Evolutionary conservation across 1,140 invertebrate species (phyloP), one percentile per base, ranked within the genome.

Genomic region (Aleiodes sp.): DNA sequence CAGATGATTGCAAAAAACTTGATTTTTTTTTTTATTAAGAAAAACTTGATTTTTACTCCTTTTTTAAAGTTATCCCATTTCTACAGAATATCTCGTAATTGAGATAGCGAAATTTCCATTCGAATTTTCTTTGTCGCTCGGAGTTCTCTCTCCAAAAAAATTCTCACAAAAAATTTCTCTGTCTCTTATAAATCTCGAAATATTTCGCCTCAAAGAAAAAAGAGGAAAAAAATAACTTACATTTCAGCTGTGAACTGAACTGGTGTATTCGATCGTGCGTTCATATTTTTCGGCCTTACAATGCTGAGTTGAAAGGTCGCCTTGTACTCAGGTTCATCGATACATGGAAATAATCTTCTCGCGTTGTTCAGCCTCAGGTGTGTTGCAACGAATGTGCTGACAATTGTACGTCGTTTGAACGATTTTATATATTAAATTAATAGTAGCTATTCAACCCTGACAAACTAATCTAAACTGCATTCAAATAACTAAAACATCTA

Each of bases 251-350:
- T 89, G 52, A 75, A 86, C 10, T 82, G 80, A 0, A 91, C 70
- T 1, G 88, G 90, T 65, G 88, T 92, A 71, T 93, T 93, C 12
- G 91, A 90, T 1, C 91, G 74, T 0, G 90, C 88, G 0, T 85
- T 81, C 86, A 90, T 89, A 31, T 87, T 83, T 56, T 83, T 87
- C 0, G 90, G 89, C 19, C 90, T 87, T 0, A 89, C 87, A 0
- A 94, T 87, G 14, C 87, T 91, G 0, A 94, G 81, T 35, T 89
- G 86, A 75, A 93, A 92, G 1, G 89, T 90, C 0, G 90, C 89
- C 86, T 98, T 98, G 71, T 94, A 90, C 1, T 84, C 88, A 0
- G 96, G 96, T 78, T 98, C 94, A 81, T 98, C 96, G 83, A 97
- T 96, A 79, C 96, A 97, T 0, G 97, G 97, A 81, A 98, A 98